Base-by-base conservation (phyloP, 1,140 invertebrate genomes). In the Orius insidiosus region DNA sequence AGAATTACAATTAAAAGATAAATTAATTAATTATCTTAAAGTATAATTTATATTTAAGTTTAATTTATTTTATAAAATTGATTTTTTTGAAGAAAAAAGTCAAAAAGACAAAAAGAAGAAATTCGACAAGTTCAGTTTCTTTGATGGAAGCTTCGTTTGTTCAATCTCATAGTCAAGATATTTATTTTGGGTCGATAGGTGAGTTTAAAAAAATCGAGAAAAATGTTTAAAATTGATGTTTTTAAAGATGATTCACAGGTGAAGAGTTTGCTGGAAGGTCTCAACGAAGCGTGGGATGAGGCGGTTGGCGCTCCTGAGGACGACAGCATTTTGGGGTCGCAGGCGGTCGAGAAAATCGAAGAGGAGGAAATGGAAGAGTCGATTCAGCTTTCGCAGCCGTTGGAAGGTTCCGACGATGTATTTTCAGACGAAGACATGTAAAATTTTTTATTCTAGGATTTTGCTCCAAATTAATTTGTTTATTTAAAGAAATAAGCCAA, bases 251-350 rank as follows among this genome's bases (percentile, higher is more conserved):
- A 51, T 45, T 8, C 34, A 15, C 31, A 49, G 14, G 50, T 49
- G 34, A 4, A 39, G 10, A n/a, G n/a, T 16, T 37, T 52, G 2
- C n/a, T 52, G 4, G 15, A 40, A 35, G 19, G 31, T 5, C 8
- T 52, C 7, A 39, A 48, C 30, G n/a, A 41, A 14, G 24, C 42
- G 18, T 24, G 39, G 36, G n/a, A n/a, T n/a, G 30, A 45, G n/a
- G n/a, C 18, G n/a, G 45, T 8, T 19, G n/a, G n/a, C n/a, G n/a
- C n/a, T 16, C 6, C 44, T 40, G 53, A 54, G 19, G 46, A 51
- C 24, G 53, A 53, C 49, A 55, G 53, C 33, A 50, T 55, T 13
- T 45, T 55, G 5, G 53, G 53, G 2, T 50, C 53, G 2, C 53
- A 55, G 36, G 24, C 30, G 24, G 11, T 9, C 35, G 11, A 31